Evolutionary conservation across 1,140 invertebrate species (phyloP), one percentile per base, ranked within the genome.

Genomic region (Ooceraea biroi): DNA sequence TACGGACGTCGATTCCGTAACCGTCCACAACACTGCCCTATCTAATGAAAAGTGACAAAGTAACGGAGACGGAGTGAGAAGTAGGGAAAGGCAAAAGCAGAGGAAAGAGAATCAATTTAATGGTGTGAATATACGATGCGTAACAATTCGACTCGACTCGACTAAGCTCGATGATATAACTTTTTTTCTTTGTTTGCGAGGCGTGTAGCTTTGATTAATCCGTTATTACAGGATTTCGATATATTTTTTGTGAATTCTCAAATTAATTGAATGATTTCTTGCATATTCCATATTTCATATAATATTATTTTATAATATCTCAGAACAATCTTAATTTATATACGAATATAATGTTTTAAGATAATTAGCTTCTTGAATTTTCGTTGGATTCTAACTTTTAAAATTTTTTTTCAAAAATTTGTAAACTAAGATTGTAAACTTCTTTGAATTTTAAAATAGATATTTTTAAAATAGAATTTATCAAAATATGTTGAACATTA

Each of bases 1-100:
- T 92, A 93, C 93, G 93, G 93, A 93, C 90, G 58, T 71, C 89
- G 57, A 82, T 84, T 94, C 92, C 93, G 93, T 94, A 93, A 91
- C 91, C 92, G 92, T 94, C 92, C 92, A 93, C 91, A 90, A 93
- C 93, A 94, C 93, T 94, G 93, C 92, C 93, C 92, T 92, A 88
- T 91, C 86, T 89, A 91, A 90, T 87, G 85, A 87, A 66, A 86
- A 85, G 46, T 80, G 83, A 78, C 68, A 77, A 83, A 83, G 17
- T 83, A 66, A 78, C 82, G n/a, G 14, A 14, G 72, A 55, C 3
- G 48, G 17, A n/a, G 44, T 19, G 19, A 46, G n/a, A 83, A 14
- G 44, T 19, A 48, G 10, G 10, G 14, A 57, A 19, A 72, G 10
- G 46, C 22, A 63, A 12, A 22, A 19, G 50, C 0, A 48, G 44